phyloP scores from a whole-genome alignment of 2,888 invertebrate species.

The Nomada hirtipes region DNA sequence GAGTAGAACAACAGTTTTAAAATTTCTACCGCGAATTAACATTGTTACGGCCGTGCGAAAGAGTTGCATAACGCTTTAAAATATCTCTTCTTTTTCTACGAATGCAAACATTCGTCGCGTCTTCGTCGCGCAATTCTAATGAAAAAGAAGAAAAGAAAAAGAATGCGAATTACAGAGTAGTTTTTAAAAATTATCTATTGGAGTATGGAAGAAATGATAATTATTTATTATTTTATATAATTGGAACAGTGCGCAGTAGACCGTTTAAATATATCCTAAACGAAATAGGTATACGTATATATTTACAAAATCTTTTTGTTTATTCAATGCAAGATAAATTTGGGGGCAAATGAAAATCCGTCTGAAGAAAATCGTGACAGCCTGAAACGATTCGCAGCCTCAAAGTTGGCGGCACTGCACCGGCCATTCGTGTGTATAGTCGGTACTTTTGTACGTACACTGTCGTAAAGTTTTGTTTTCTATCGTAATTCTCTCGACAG shows the following conservation, averaged over 20 bases:
- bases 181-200: neutral
- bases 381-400: neutral
- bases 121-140: neutral
- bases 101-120: neutral
- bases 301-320: neutral
- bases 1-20: neutral
- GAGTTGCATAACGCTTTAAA: neutral
- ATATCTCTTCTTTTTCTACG: neutral
- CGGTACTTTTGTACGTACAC: neutral
- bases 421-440: slow-evolving; percentile 21
- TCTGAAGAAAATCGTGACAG: neutral
- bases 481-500: slow-evolving; percentile 19
- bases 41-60: neutral
- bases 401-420: slow-evolving; percentile 23
- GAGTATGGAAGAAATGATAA: neutral
- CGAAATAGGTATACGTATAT: no score
- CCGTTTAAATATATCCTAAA: neutral
- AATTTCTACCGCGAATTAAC: neutral
- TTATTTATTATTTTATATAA: neutral
- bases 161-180: neutral
- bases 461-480: slow-evolving; percentile 40
- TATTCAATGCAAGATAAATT: neutral
- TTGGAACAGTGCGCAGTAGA: no score
- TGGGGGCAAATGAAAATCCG: neutral
- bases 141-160: neutral